Conservation (phyloP, 1,140 invertebrate genomes). For the Drosophila busckii region DNA sequence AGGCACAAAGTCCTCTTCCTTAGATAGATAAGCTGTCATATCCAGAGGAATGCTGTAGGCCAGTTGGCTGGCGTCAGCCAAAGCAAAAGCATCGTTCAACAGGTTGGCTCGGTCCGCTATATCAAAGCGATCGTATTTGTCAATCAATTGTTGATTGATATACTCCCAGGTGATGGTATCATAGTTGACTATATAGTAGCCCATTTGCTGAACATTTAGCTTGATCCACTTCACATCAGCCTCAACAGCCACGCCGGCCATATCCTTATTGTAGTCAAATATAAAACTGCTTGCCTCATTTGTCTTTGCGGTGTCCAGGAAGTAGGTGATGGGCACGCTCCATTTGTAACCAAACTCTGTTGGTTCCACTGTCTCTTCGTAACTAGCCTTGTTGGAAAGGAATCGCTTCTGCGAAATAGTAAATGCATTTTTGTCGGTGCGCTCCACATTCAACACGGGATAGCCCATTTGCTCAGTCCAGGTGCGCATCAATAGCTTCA, state of each 20-base stretch:
- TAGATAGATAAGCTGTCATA: slow-evolving; percentile 83
- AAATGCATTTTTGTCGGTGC: slow-evolving; percentile 75
- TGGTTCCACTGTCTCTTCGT: slow-evolving; percentile 78
- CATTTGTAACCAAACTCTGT: slow-evolving; percentile 85
- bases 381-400: slow-evolving; percentile 83
- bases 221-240: slow-evolving; percentile 85
- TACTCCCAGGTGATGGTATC: slow-evolving; percentile 83
- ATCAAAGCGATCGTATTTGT: slow-evolving; percentile 79
- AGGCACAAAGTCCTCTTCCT: slow-evolving; percentile 85
- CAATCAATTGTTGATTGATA: slow-evolving; percentile 81
- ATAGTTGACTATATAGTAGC: slow-evolving; percentile 94
- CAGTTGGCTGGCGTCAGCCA: slow-evolving; percentile 85
- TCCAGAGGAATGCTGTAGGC: slow-evolving; percentile 84
- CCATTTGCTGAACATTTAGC: slow-evolving; percentile 90
- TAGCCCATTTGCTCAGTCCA: slow-evolving; percentile 97
- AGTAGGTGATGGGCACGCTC: slow-evolving; percentile 89
- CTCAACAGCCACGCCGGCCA: slow-evolving; percentile 1
- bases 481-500: slow-evolving; percentile 90
- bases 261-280: slow-evolving; percentile 46
- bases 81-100: slow-evolving; percentile 90
- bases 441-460: slow-evolving; percentile 86
- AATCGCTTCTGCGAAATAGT: slow-evolving; percentile 87
- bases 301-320: slow-evolving; percentile 79
- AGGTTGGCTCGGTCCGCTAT: slow-evolving; percentile 89
- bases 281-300: slow-evolving; percentile 41